Evolutionary conservation across 2,888 invertebrate species (phyloP).

Genomic region (Drosophila rubida): DNA sequence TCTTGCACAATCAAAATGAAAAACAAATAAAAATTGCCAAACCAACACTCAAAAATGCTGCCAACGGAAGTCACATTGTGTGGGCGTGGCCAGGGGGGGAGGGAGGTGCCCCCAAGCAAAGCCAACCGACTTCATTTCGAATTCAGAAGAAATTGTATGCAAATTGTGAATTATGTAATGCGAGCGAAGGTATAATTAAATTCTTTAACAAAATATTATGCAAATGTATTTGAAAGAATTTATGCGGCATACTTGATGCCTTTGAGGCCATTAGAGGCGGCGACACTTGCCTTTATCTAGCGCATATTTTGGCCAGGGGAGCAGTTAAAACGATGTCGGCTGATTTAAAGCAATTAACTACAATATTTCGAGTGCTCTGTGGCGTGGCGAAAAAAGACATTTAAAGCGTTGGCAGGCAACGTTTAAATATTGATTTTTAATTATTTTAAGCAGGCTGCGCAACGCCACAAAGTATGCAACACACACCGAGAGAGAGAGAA

Average conservation of each 20-base stretch:
- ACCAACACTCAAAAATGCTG: slow-evolving; percentile 5
- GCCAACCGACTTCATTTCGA: slow-evolving; percentile 38
- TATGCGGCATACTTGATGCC: slow-evolving; percentile 9
- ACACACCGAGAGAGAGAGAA: too few species aligned
- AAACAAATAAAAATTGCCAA: slow-evolving; percentile 33
- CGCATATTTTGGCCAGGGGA: slow-evolving; percentile 7
- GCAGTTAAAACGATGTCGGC: slow-evolving; percentile 1
- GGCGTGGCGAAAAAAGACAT: too few species aligned
- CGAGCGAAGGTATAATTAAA: slow-evolving; percentile 66
- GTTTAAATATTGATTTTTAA: slow-evolving; percentile 78
- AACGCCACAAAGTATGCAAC: slow-evolving; percentile 73
- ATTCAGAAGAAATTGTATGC: slow-evolving; percentile 65
- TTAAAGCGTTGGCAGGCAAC: slow-evolving; percentile 49
- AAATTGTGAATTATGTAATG: slow-evolving; percentile 68
- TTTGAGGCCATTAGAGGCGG: slow-evolving; percentile 14
- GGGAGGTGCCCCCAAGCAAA: too few species aligned
- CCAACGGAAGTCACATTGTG: slow-evolving; percentile 14
- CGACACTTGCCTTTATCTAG: slow-evolving; percentile 8
- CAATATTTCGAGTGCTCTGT: too few species aligned
- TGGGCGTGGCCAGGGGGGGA: slow-evolving; percentile 33
- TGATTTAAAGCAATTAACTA: neutral
- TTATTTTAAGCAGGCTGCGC: slow-evolving; percentile 71
- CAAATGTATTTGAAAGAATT: slow-evolving; percentile 47
- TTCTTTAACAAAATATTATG: slow-evolving; percentile 65
- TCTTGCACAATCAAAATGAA: slow-evolving; percentile 35